These are phyloP conservation scores for Emydura subglobosa DNA, from an alignment of 2,113 vertebrate species.

Conservation along the genomic window DNA sequence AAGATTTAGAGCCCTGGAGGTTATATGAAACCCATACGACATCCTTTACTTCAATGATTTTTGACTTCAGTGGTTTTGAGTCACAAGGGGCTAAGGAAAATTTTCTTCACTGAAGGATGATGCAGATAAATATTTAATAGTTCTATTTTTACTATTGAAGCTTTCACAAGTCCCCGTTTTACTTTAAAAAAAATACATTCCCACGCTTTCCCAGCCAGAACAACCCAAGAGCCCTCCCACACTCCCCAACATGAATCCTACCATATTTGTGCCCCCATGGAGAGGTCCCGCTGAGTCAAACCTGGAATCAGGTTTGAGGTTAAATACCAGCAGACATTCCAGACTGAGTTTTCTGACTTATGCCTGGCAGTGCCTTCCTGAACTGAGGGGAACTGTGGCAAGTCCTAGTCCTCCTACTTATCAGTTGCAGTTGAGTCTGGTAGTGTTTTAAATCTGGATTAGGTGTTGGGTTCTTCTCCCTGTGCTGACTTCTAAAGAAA, in stretches of 20 bases:
- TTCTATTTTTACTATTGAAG: background rate
- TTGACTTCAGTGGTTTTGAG: background rate
- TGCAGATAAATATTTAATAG: background rate
- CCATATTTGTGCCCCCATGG: background rate
- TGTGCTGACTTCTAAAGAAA: no score
- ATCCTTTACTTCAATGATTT: background rate
- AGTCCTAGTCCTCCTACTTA: background rate
- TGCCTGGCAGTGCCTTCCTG: background rate
- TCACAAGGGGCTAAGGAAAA: background rate
- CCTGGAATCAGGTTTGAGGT: background rate
- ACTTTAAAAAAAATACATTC: background rate
- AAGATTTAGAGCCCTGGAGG: background rate
- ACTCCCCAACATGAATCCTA: background rate
- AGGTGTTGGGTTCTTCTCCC: background rate
- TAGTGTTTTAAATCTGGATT: background rate
- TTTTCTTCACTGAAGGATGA: background rate
- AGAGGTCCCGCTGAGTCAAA: no score
- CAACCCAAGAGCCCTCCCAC: background rate
- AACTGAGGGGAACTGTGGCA: background rate
- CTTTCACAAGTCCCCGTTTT: background rate
- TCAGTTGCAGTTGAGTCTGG: background rate
- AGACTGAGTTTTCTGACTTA: background rate
- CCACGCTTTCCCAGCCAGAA: background rate
- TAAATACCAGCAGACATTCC: background rate
- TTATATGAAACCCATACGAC: background rate